phyloP scores from a whole-genome alignment of 1,140 invertebrate species.

The Platorchestia sp. region DNA sequence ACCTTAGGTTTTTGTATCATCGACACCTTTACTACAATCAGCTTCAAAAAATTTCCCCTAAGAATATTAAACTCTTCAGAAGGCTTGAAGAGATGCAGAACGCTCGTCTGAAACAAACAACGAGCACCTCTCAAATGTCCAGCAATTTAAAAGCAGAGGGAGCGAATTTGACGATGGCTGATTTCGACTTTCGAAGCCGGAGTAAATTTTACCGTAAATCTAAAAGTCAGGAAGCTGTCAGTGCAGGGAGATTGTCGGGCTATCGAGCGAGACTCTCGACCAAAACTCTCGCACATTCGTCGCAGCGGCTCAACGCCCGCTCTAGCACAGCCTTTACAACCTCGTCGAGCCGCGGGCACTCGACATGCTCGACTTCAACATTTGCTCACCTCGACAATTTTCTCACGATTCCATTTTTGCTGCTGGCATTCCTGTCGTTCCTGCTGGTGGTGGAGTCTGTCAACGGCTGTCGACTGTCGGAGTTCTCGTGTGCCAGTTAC shows the following conservation, averaged over 20 bases:
- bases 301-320: not conserved
- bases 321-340: too few species aligned
- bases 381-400: slow-evolving; percentile 45
- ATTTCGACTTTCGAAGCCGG: slow-evolving; percentile 32
- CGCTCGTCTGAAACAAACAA: not conserved
- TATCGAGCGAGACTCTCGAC: not conserved
- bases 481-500: slow-evolving; percentile 84
- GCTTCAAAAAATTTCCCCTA: slow-evolving; percentile 28
- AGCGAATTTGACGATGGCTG: not conserved
- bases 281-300: not conserved
- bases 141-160: not conserved
- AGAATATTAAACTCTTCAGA: slow-evolving; percentile 45
- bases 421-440: slow-evolving; percentile 57
- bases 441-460: slow-evolving; percentile 59
- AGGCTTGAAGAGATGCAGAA: slow-evolving; percentile 43
- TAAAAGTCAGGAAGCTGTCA: not conserved
- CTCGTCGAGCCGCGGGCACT: not conserved
- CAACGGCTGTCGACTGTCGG: slow-evolving; percentile 79
- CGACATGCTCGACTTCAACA: slow-evolving; percentile 29
- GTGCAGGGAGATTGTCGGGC: not conserved
- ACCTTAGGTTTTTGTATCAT: slow-evolving; percentile 9
- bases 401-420: slow-evolving; percentile 30
- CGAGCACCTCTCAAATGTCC: not conserved
- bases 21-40: slow-evolving; percentile 45
- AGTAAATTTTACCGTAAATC: slow-evolving; percentile 26